Evolutionary conservation across 2,113 vertebrate species (phyloP).

Genomic region (Elgaria multicarinata): DNA sequence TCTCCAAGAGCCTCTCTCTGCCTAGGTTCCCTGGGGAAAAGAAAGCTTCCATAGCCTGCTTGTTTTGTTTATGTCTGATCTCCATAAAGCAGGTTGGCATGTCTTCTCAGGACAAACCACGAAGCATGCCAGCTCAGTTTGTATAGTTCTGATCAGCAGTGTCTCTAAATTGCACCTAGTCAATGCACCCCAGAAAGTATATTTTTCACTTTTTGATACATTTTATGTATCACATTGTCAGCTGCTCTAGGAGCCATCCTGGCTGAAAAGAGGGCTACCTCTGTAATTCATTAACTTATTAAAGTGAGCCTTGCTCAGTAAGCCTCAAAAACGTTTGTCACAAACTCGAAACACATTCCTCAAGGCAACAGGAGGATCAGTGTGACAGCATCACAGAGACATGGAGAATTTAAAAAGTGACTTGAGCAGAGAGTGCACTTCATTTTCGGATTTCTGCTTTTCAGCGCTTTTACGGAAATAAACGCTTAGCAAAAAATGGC

Average conservation of each 20-base stretch:
- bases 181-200: slow-evolving; percentile 29
- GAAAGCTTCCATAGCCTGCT: slow-evolving; percentile 38
- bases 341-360: neutral
- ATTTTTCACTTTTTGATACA: neutral
- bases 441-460: neutral
- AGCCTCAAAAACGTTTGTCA: neutral
- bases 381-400: neutral
- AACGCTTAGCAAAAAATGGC: neutral
- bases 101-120: slow-evolving; percentile 52
- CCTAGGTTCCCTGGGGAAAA: slow-evolving; percentile 55
- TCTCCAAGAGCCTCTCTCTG: slow-evolving; percentile 41
- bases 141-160: slow-evolving; percentile 46
- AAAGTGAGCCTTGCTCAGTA: neutral
- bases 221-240: neutral
- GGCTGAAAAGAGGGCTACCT: neutral
- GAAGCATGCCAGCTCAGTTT: slow-evolving; percentile 52
- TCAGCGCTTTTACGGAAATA: neutral
- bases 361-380: too few relatives aligned
- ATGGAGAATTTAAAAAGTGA: neutral
- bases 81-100: slow-evolving; percentile 21
- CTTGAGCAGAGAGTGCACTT: neutral
- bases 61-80: slow-evolving; percentile 65
- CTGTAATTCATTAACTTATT: neutral
- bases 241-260: neutral
- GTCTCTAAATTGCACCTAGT: slow-evolving; percentile 18